A percentile compares a stretch with the other conserved stretches of the same genome.
Evolutionary conservation across 2,888 invertebrate species (phyloP).

Genomic region (Xanthorhoe designata): DNA sequence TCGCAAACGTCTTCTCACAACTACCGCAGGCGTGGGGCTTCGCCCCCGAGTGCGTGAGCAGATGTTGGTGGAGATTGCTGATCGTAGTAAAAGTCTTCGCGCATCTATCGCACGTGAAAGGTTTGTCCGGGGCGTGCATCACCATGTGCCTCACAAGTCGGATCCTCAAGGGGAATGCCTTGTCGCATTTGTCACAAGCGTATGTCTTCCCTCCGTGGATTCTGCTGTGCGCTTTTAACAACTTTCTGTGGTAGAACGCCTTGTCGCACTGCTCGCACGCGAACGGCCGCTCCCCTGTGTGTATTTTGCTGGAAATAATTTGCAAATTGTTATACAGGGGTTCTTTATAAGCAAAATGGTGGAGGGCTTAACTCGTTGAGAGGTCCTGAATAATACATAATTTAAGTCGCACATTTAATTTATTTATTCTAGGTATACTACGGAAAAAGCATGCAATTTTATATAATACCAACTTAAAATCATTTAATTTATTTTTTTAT

Average conservation of each 20-base stretch:
- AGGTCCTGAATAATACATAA: no score
- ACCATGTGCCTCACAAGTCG: conserved; percentile 12
- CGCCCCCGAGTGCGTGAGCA: conserved; percentile 18
- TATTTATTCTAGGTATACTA: no score
- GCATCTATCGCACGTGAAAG: conserved; percentile 20
- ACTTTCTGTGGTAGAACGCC: conserved; percentile 11
- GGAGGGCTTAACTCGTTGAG: no score
- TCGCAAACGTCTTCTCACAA: conserved; percentile 19
- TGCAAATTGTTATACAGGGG: no score
- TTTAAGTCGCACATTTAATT: no score
- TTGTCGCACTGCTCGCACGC: conserved; percentile 4
- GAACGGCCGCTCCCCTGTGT: conserved; percentile 8
- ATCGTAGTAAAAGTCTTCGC: conserved; percentile 5
- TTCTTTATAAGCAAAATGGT: no score
- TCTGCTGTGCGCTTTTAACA: conserved; percentile 6
- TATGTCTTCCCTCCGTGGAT: conserved; percentile 18
- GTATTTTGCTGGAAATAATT: background rate
- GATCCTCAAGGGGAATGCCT: conserved; percentile 12
- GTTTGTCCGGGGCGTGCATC: conserved; percentile 12
- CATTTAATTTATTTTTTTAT: no score
- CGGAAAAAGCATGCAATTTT: no score
- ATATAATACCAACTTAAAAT: no score
- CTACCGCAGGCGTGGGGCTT: conserved; percentile 17
- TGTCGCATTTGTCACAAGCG: conserved; percentile 23
- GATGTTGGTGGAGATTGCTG: conserved; percentile 23